Base-by-base conservation (phyloP, 2,797 vertebrate genomes). In the Lepidocolaptes lacrymiger region DNA sequence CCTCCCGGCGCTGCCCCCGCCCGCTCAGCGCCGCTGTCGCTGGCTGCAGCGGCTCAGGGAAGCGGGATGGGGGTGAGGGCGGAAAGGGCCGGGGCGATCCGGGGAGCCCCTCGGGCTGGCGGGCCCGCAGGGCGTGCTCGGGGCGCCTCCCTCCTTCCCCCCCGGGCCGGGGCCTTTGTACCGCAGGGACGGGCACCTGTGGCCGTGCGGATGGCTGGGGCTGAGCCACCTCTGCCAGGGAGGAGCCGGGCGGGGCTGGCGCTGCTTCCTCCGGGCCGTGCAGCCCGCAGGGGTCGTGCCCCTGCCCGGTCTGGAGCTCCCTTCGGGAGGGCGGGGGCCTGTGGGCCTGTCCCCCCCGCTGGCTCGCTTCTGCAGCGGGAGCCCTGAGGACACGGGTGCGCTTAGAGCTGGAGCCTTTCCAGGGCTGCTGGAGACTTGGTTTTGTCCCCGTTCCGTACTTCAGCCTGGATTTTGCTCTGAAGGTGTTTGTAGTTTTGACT, bases 181-280 rank as follows among this genome's bases (percentile, higher is more conserved):
- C 48, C 19, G 22, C 43, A 10, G 52, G 24, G 27, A 36, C 30
- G 62, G 74, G 49, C 88, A 95, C 92, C 88, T 91, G 92, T 54
- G 37, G 61, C 41, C 14, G 3, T 79, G 85, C 23, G 6, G 7
- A 3, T 51, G 37, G 10, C 16, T 55, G 3, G 28, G 17, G 67
- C 8, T 10, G 63, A 59, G 56, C 32, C 48, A 0, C 17, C n/a
- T 44, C 49, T 12, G 32, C 5, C n/a, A 1, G 72, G 83, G 82
- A 30, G 75, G 80, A 43, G 88, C 51, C 6, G 87, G 73, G 68
- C 43, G 37, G 43, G 36, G n/a, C 7, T 19, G 41, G 14, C 11
- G n/a, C 62, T 86, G 67, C 51, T 43, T 30, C 11, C 19, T n/a
- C 44, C 12, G 14, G 15, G 66, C 37, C 52, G 10, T 7, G 10